Evolutionary conservation across 2,888 invertebrate species (phyloP).

Genomic region (Petrolisthes manimaculis): DNA sequence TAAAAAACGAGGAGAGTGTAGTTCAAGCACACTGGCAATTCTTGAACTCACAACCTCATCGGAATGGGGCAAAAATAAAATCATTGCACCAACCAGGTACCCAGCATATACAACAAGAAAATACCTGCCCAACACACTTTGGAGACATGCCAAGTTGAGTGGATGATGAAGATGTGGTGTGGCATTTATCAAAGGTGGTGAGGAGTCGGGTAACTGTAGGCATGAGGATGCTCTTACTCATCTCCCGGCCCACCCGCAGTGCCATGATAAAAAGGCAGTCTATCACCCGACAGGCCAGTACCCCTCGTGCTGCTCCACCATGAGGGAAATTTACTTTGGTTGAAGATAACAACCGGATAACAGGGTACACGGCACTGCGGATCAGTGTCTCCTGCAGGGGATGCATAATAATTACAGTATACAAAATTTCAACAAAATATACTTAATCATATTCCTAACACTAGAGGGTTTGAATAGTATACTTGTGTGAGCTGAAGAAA

Average conservation of each 20-base stretch:
- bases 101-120: no score
- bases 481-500: no score
- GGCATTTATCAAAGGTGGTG: conserved; percentile 62
- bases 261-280: conserved; percentile 82
- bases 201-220: conserved; percentile 59
- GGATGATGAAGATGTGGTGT: conserved; percentile 24
- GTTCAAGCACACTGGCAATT: no score
- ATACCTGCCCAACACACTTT: conserved; percentile 10
- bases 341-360: conserved; percentile 84
- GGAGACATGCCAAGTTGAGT: conserved; percentile 40
- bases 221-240: conserved; percentile 64
- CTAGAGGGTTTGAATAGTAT: no score
- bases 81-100: no score
- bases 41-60: no score
- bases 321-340: conserved; percentile 85
- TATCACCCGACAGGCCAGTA: conserved; percentile 84
- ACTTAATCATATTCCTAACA: not conserved
- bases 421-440: not conserved
- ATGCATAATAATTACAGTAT: not conserved
- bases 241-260: conserved; percentile 67
- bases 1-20: no score
- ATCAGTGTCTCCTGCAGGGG: conserved; percentile 83
- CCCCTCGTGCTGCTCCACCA: conserved; percentile 80
- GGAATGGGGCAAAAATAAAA: no score
- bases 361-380: conserved; percentile 81